Evolutionary conservation across 2,113 vertebrate species (phyloP).

Genomic region (Butorides virescens): DNA sequence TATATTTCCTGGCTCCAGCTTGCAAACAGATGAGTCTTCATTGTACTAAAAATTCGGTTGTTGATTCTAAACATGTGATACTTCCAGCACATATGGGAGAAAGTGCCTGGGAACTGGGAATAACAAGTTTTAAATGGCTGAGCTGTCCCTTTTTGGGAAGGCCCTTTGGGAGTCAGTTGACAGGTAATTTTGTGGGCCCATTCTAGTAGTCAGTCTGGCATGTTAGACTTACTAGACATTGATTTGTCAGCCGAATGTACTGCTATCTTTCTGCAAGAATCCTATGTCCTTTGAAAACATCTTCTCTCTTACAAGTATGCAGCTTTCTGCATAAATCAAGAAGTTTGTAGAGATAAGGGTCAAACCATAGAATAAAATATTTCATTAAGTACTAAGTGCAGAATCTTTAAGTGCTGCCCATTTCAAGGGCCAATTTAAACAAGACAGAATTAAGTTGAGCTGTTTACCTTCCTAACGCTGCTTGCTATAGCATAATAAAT

Average conservation of each 20-base stretch:
- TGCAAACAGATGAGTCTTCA: not conserved
- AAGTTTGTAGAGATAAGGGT: not conserved
- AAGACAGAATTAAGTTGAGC: slow-evolving; percentile 2
- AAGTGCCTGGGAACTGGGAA: not conserved
- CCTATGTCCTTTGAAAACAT: not conserved
- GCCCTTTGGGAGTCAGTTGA: not conserved
- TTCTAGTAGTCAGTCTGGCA: not conserved
- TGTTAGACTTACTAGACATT: not conserved
- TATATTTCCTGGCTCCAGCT: slow-evolving; percentile 14
- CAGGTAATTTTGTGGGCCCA: not conserved
- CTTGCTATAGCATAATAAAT: slow-evolving; percentile 39
- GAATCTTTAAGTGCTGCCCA: not conserved
- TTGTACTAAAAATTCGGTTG: not conserved
- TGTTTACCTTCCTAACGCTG: slow-evolving; percentile 33
- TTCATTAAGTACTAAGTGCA: not conserved
- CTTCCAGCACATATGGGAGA: not conserved
- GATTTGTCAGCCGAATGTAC: not conserved
- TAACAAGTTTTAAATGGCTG: not conserved
- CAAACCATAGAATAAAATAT: not conserved
- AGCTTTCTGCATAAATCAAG: not conserved
- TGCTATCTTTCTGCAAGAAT: not conserved
- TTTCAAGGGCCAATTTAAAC: slow-evolving; percentile 40
- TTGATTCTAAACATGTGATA: not conserved
- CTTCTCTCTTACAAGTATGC: not conserved
- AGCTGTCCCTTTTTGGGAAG: not conserved